phyloP scores from a whole-genome alignment of 2,797 vertebrate genomes.

The Micromesistius poutassou region DNA sequence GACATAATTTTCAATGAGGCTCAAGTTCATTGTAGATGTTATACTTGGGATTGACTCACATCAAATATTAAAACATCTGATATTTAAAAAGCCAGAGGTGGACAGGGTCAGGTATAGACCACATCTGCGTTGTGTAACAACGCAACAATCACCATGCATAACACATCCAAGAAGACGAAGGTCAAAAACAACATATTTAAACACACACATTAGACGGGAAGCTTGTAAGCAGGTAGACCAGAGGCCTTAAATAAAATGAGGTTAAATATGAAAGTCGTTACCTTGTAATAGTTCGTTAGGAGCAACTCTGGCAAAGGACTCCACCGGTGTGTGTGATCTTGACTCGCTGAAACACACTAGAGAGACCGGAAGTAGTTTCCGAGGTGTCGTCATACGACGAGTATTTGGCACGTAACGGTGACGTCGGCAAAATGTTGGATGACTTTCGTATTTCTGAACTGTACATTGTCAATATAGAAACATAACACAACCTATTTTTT shows the following conservation, averaged over 20 bases:
- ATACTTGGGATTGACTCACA: background rate
- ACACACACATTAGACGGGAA: background rate
- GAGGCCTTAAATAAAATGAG: background rate
- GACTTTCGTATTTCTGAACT: too few relatives aligned
- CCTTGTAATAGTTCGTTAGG: background rate
- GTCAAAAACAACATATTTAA: background rate
- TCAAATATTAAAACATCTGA: background rate
- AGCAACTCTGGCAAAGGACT: background rate
- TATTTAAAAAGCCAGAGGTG: background rate
- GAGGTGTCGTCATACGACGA: background rate
- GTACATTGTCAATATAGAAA: too few relatives aligned
- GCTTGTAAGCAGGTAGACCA: background rate
- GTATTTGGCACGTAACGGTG: background rate
- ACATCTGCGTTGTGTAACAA: background rate
- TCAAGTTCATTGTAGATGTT: background rate
- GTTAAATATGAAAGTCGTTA: background rate
- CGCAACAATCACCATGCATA: background rate
- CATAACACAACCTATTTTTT: too few relatives aligned
- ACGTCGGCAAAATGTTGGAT: background rate
- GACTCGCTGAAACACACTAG: background rate
- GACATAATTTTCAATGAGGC: background rate
- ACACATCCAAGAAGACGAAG: background rate
- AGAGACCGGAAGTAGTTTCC: background rate
- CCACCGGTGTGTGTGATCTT: background rate
- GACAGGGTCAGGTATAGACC: background rate